phyloP scores from a whole-genome alignment of 2,888 invertebrate genomes.

The Ichneumon xanthorius region DNA sequence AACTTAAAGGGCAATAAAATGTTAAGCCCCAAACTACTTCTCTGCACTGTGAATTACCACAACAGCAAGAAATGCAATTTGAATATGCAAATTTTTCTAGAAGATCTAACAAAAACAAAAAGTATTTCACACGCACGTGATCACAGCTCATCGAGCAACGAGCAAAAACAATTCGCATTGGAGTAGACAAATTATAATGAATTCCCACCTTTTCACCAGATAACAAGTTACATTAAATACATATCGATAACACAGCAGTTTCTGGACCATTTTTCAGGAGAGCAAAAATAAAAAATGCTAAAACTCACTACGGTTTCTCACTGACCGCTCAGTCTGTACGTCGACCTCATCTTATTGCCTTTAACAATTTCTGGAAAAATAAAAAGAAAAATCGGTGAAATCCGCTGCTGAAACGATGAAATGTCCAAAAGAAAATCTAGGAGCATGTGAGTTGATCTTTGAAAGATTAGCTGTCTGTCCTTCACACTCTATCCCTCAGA shows the following conservation, averaged over 20 bases:
- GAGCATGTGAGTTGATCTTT: constrained; percentile 53
- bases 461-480: neutral
- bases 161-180: neutral
- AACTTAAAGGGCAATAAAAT: neutral
- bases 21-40: neutral
- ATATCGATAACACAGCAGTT: neutral
- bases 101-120: neutral
- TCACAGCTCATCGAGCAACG: neutral
- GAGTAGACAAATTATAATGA: neutral
- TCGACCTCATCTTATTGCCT: neutral
- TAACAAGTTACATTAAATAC: neutral
- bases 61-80: neutral
- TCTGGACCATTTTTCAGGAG: neutral
- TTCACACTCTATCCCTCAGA: neutral
- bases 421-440: constrained; percentile 65
- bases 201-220: neutral
- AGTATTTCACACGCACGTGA: neutral
- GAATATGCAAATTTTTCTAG: neutral
- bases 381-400: neutral
- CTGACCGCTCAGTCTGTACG: neutral
- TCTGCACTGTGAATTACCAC: neutral
- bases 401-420: constrained; percentile 60
- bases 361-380: neutral
- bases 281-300: neutral
- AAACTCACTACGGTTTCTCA: neutral